phyloP scores from a whole-genome alignment of 2,113 vertebrate genomes.

The Indri indri region DNA sequence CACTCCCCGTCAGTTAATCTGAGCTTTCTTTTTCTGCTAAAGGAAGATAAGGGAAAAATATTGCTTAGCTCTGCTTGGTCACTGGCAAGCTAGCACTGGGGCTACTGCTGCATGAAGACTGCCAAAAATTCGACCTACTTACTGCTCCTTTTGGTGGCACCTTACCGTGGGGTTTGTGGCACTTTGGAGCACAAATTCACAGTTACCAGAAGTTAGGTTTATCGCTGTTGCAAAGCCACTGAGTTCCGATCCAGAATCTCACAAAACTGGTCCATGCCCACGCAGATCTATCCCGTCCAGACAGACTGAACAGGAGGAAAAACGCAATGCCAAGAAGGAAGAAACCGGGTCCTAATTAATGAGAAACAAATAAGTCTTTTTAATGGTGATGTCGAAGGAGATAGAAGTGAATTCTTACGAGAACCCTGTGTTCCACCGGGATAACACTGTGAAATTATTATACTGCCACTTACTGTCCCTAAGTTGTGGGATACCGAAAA shows the following conservation, averaged over 20 bases:
- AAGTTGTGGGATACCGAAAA: constrained; percentile 65
- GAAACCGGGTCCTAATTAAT: constrained; percentile 82
- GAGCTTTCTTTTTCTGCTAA: constrained; percentile 54
- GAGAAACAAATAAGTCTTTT: constrained; percentile 81
- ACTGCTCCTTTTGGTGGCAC: constrained; percentile 71
- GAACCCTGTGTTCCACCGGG: constrained; percentile 77
- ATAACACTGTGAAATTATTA: constrained; percentile 74
- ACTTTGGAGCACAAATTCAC: constrained; percentile 75
- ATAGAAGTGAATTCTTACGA: constrained; percentile 76
- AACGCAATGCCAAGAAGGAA: constrained; percentile 81
- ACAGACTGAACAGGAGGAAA: constrained; percentile 85
- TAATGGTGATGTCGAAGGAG: constrained; percentile 77
- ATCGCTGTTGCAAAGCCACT: constrained; percentile 75
- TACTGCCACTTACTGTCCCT: constrained; percentile 72
- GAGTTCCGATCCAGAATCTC: constrained; percentile 83
- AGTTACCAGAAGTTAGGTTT: constrained; percentile 84
- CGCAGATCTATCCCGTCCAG: constrained; percentile 82
- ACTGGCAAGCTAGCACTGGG: constrained; percentile 69
- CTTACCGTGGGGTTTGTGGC: constrained; percentile 62
- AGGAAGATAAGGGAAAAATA: constrained; percentile 73
- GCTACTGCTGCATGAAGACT: constrained; percentile 67
- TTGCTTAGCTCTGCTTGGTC: constrained; percentile 65
- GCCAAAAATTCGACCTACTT: constrained; percentile 79
- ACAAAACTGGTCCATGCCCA: constrained; percentile 80
- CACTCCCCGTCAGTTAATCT: not conserved